phyloP scores from a whole-genome alignment of 2,797 vertebrate genomes.

The Pseudotriccus pelzelni region DNA sequence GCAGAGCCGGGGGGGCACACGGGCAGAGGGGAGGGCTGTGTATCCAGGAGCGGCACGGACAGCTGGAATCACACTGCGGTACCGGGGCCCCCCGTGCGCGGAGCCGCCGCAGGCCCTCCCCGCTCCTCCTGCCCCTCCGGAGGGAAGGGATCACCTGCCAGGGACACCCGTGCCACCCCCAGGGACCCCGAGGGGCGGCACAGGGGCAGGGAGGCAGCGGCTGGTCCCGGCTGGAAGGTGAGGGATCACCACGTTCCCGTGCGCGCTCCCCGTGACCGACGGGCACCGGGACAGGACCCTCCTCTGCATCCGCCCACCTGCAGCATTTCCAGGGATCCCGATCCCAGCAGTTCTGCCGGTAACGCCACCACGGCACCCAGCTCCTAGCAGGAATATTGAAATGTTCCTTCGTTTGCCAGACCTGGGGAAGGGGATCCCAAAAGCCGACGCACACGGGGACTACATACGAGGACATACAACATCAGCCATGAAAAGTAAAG shows the following conservation, averaged over 20 bases:
- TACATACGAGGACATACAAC: accelerated
- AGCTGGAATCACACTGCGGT: not conserved
- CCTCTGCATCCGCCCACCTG: not conserved
- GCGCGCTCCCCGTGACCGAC: not conserved
- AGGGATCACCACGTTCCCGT: not conserved
- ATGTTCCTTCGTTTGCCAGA: not conserved
- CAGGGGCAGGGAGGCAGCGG: not conserved
- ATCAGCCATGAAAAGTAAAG: accelerated
- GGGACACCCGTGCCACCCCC: not conserved
- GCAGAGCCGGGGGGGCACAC: not conserved
- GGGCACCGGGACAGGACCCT: not conserved
- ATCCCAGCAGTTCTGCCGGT: not conserved
- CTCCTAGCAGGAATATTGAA: accelerated
- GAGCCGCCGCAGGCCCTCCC: not conserved
- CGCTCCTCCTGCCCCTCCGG: not conserved
- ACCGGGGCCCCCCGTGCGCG: not conserved
- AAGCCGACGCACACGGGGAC: accelerated
- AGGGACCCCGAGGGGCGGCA: not conserved
- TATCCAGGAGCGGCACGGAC: not conserved
- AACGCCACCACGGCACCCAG: accelerated
- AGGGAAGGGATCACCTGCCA: not conserved
- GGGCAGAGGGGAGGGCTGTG: not conserved
- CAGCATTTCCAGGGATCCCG: accelerated
- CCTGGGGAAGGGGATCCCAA: not conserved
- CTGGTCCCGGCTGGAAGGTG: not conserved